These are phyloP conservation scores for Plebejus argus DNA, from an alignment of 2,888 invertebrate genomes.

Conservation along the genomic window DNA sequence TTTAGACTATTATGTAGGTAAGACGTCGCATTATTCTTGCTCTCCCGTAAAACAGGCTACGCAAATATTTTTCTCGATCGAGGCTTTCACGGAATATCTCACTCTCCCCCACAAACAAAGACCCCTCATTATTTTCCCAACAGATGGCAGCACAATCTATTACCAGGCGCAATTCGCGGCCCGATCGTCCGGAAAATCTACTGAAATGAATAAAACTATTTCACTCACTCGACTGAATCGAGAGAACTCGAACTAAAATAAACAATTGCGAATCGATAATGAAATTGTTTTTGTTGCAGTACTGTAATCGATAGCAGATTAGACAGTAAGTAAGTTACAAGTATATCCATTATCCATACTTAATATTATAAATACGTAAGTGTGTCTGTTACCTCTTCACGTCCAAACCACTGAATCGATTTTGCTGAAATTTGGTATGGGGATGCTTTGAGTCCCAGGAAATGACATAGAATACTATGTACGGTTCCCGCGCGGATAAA, in stretches of 20 bases:
- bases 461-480: too few species aligned
- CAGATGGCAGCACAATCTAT: constrained; percentile 79
- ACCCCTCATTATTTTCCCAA: constrained; percentile 51
- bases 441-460: too few species aligned
- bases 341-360: too few species aligned
- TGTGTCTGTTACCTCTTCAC: too few species aligned
- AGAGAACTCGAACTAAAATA: constrained; percentile 12
- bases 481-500: too few species aligned
- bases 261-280: constrained; percentile 5
- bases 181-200: constrained; percentile 73
- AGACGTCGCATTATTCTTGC: neutral
- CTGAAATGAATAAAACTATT: constrained; percentile 78
- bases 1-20: neutral
- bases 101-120: constrained; percentile 26
- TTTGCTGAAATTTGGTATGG: too few species aligned
- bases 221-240: constrained; percentile 13
- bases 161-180: constrained; percentile 73
- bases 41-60: neutral
- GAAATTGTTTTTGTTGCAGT: neutral
- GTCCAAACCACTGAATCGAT: too few species aligned
- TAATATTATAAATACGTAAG: too few species aligned
- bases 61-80: constrained; percentile 1
- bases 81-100: constrained; percentile 3
- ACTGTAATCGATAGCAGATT: neutral
- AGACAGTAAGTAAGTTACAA: too few species aligned